These are phyloP conservation scores for Anarsia innoxiella DNA, from an alignment of 2,888 invertebrate genomes.

Conservation along the genomic window DNA sequence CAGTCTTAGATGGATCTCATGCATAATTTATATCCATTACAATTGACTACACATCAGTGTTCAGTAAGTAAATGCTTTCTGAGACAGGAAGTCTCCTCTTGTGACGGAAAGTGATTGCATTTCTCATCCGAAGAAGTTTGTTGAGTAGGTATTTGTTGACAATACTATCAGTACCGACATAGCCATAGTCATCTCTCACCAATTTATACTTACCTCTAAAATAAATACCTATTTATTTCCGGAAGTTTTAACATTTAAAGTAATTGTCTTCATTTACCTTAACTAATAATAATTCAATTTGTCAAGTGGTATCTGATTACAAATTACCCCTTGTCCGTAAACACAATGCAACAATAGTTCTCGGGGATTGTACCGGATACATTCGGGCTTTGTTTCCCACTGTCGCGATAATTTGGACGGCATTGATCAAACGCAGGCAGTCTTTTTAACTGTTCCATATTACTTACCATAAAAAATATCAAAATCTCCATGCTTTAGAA, in stretches of 20 bases:
- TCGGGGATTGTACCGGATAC: conserved; percentile 34
- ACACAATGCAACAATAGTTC: conserved; percentile 43
- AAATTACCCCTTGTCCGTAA: conserved; percentile 32
- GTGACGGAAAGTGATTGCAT: conserved; percentile 30
- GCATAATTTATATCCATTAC: conserved; percentile 32
- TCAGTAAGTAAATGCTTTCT: conserved; percentile 36
- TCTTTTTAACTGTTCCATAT: background rate
- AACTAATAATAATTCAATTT: conserved; percentile 40
- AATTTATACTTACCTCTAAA: too few species aligned
- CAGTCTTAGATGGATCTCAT: too few species aligned
- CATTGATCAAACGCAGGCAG: conserved; percentile 11
- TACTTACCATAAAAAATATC: too few species aligned
- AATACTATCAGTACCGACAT: too few species aligned
- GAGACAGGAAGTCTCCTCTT: conserved; percentile 43
- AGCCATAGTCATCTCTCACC: too few species aligned
- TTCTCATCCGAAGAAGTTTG: too few species aligned
- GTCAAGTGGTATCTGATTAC: conserved; percentile 37
- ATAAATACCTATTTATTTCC: too few species aligned
- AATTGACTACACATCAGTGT: conserved; percentile 30
- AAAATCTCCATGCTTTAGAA: too few species aligned
- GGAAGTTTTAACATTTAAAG: too few species aligned
- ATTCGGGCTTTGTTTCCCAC: conserved; percentile 31
- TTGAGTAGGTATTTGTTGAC: too few species aligned
- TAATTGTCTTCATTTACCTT: too few species aligned
- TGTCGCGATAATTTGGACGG: conserved; percentile 30